A percentile compares a stretch with the other conserved stretches of the same genome.
phyloP scores from a whole-genome alignment of 2,888 invertebrate species.

The Biston betularia region DNA sequence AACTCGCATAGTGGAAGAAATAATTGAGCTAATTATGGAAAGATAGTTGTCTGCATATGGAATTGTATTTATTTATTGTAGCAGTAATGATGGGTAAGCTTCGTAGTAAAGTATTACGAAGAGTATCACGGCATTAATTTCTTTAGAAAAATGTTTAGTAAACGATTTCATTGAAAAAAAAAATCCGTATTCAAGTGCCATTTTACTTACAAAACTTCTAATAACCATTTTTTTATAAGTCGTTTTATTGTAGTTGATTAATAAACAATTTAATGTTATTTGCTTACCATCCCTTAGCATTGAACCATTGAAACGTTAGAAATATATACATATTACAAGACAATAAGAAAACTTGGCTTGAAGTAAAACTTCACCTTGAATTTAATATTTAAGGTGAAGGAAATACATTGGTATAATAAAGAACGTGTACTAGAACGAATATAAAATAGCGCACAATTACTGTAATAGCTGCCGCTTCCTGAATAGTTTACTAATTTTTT shows the following conservation, averaged over 20 bases:
- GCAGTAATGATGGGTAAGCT: not conserved
- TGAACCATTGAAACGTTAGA: not conserved
- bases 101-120: not conserved
- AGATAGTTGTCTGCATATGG: not conserved
- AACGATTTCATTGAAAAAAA: too few relatives aligned
- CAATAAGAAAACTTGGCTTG: not conserved
- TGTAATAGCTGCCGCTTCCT: conserved; percentile 49
- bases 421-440: conserved; percentile 33
- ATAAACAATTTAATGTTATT: not conserved
- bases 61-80: not conserved
- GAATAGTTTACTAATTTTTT: conserved; percentile 50
- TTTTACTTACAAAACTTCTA: too few relatives aligned
- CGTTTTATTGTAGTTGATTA: too few relatives aligned
- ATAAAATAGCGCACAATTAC: conserved; percentile 42
- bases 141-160: too few relatives aligned
- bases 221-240: too few relatives aligned
- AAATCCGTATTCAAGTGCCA: too few relatives aligned
- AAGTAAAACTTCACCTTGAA: conserved; percentile 19
- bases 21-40: conserved; percentile 6
- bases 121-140: not conserved
- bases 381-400: not conserved
- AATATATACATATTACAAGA: not conserved
- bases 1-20: not conserved
- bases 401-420: conserved; percentile 17
- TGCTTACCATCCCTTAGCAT: not conserved